These are phyloP conservation scores for Xestobium rufovillosum DNA, from an alignment of 2,888 invertebrate species.

Conservation along the genomic window DNA sequence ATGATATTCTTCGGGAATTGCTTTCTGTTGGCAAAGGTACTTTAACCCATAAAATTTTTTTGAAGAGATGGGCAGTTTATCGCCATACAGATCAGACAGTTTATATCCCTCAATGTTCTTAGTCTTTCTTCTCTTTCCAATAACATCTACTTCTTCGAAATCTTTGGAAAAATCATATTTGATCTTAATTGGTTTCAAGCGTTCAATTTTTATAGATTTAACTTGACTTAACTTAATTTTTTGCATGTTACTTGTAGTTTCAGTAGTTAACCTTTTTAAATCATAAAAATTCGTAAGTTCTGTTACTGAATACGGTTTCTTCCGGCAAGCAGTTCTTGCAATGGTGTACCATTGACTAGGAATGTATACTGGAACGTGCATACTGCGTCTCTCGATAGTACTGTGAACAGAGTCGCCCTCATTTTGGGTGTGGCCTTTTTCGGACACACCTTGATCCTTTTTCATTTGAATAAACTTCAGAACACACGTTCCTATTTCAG, in stretches of 20 bases:
- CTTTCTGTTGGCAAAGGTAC: conserved; percentile 6
- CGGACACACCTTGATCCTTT: conserved; percentile 11
- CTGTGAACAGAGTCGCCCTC: conserved; percentile 29
- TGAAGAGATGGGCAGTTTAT: conserved; percentile 2
- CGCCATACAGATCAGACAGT: conserved; percentile 4
- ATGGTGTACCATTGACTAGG: conserved; percentile 10
- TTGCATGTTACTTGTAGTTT: conserved; percentile 4
- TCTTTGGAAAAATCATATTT: too few relatives aligned
- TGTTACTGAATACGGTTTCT: conserved; percentile 14
- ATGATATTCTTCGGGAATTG: neutral
- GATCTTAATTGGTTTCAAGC: too few relatives aligned
- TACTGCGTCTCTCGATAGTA: conserved; percentile 20
- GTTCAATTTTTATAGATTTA: conserved; percentile 4
- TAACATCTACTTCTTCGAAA: conserved; percentile 4
- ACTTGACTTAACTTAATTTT: conserved; percentile 3
- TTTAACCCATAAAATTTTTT: conserved; percentile 10
- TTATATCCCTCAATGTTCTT: neutral
- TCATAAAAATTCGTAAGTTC: conserved; percentile 4
- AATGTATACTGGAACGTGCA: neutral
- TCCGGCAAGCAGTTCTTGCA: conserved; percentile 16
- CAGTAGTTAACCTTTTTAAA: neutral
- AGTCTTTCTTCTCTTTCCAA: conserved; percentile 5
- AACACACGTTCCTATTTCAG: conserved; percentile 13
- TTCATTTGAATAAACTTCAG: neutral
- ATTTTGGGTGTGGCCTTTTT: conserved; percentile 28